Evolutionary conservation across 2,797 vertebrate species (phyloP).

Genomic region (Dendrocincla tyrannina): DNA sequence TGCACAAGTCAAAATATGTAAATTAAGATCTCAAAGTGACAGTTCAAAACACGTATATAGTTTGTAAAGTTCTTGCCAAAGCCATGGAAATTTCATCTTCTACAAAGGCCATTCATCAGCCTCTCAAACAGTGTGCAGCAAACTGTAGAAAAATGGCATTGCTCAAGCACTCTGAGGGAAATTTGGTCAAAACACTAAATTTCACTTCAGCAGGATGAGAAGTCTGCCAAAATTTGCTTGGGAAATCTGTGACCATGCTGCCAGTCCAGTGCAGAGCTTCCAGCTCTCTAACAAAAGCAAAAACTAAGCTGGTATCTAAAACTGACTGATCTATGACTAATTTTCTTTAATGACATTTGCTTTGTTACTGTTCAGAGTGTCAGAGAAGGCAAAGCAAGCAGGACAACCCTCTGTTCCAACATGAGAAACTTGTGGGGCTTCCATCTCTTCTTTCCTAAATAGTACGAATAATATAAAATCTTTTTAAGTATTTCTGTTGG

Average conservation of each 20-base stretch:
- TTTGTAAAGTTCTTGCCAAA: constrained; percentile 71
- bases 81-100: constrained; percentile 60
- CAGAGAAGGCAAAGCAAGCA: background rate
- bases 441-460: background rate
- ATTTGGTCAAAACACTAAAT: background rate
- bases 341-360: background rate
- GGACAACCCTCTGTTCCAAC: background rate
- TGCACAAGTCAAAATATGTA: constrained; percentile 82
- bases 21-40: constrained; percentile 76
- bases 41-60: constrained; percentile 63
- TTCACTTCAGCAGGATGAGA: background rate
- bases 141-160: background rate
- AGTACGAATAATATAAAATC: background rate
- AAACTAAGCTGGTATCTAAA: background rate
- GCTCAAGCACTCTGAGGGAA: background rate
- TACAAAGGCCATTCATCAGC: constrained; percentile 45
- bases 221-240: background rate
- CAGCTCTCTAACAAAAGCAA: background rate
- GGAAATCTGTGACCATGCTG: background rate
- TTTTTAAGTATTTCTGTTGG: constrained; percentile 13
- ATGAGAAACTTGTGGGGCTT: background rate
- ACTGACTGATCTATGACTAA: background rate
- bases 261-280: background rate
- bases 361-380: background rate
- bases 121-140: background rate